phyloP scores from a whole-genome alignment of 2,888 invertebrate species.

The Drosophila infuscata region DNA sequence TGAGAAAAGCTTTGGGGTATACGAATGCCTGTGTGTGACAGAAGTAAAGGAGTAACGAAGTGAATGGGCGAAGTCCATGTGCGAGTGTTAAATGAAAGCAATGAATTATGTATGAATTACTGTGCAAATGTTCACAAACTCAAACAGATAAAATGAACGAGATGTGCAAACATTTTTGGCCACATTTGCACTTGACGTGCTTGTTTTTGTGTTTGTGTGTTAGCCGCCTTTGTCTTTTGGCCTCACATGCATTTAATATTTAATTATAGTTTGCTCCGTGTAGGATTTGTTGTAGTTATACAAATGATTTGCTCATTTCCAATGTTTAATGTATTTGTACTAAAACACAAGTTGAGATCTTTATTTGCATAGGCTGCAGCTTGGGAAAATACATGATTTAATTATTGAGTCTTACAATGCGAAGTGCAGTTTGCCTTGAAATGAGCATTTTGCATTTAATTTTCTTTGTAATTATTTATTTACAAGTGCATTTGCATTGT shows the following conservation, averaged over 20 bases:
- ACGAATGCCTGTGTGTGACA: slow-evolving; percentile 38
- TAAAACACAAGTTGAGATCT: slow-evolving; percentile 45
- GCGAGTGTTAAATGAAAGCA: slow-evolving; percentile 79
- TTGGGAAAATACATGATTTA: slow-evolving; percentile 45
- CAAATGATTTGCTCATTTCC: slow-evolving; percentile 67
- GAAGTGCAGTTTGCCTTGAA: slow-evolving; percentile 20
- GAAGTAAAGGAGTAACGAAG: slow-evolving; percentile 48
- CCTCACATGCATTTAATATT: slow-evolving; percentile 61
- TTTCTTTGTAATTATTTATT: slow-evolving; percentile 46
- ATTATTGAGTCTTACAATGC: slow-evolving; percentile 44
- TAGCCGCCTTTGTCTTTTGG: slow-evolving; percentile 42
- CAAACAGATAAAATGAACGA: slow-evolving; percentile 57
- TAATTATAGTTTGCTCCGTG: slow-evolving; percentile 37
- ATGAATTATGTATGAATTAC: slow-evolving; percentile 80
- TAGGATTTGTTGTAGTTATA: slow-evolving; percentile 51
- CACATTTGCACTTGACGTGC: slow-evolving; percentile 39
- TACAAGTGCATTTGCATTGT: slow-evolving; percentile 21
- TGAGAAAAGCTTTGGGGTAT: slow-evolving; percentile 44
- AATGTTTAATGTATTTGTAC: slow-evolving; percentile 56
- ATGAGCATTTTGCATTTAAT: slow-evolving; percentile 37
- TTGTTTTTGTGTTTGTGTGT: slow-evolving; percentile 12
- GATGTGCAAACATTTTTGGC: slow-evolving; percentile 53
- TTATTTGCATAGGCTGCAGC: slow-evolving; percentile 40
- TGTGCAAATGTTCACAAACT: slow-evolving; percentile 57
- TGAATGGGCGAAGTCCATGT: slow-evolving; percentile 26